Base-by-base conservation (phyloP, 1,140 invertebrate genomes). In the Odontomachus brunneus region DNA sequence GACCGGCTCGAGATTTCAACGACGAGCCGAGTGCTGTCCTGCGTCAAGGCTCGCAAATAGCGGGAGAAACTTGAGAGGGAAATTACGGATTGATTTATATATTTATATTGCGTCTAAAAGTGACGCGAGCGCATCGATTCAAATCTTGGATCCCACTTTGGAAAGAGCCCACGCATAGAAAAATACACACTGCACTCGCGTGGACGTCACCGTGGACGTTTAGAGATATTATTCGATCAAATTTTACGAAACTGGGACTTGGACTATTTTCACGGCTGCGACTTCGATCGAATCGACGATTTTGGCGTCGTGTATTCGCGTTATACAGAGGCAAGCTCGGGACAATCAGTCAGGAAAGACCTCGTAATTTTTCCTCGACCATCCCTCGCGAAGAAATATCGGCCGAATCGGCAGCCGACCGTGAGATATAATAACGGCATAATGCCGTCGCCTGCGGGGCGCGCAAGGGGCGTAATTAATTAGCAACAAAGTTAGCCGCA, bases 281-380 rank as follows among this genome's bases (percentile, higher is more conserved):
- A 69, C 63, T 78, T 78, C 51, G 49, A 80, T 78, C 55, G 15
- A 67, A 15, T 33, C 49, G 51, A 7, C 15, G 57, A 22, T 26
- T 55, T 67, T 17, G 19, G 5, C 38, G 0, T 26, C 26, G 48
- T n/a, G 74, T 55, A 57, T 57, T 63, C 48, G 26, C 26, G 48
- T 29, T 26, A n/a, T n/a, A n/a, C n/a, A n/a, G n/a, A n/a, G n/a
- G n/a, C n/a, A n/a, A n/a, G n/a, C n/a, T n/a, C n/a, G n/a, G n/a
- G n/a, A n/a, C n/a, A n/a, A n/a, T n/a, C n/a, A n/a, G n/a, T n/a
- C n/a, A 62, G 14, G 49, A 49, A 22, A 3, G 22, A 19, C 2
- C 17, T 69, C n/a, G 29, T 57, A n/a, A n/a, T n/a, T n/a, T n/a
- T n/a, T 33, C 51, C 15, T 22, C 29, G 12, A 5, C 19, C 12